Evolutionary conservation across 2,888 invertebrate species (phyloP), one percentile per base, ranked within the genome.

Genomic region (Monoplex corrugatus): DNA sequence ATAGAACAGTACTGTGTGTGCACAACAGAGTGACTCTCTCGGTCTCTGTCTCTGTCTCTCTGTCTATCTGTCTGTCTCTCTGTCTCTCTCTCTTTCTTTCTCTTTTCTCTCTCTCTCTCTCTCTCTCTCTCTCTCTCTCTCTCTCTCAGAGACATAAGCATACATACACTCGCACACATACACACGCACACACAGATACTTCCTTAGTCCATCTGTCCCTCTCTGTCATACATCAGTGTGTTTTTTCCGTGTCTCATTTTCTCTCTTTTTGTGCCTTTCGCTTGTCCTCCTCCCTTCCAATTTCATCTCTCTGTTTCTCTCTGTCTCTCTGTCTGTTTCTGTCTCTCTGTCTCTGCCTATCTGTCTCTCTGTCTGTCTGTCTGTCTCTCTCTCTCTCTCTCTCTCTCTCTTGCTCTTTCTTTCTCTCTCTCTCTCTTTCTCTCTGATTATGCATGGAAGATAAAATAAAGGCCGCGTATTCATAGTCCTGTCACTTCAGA

Each of bases 341-440:
- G 8, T 63, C 57, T 38, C 32, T 86, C 75, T 87, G 5, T 2
- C 78, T 75, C 75, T 75, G 35, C n/a, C 43, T 45, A 19, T 44
- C 45, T 87, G 44, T 44, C 78, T 6, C 32, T 68, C 32, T 63
- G 1, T 68, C 40, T 35, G 5, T 0, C 40, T 38, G 40, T 86
- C 16, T 23, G 5, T 75, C 75, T 75, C 35, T 75, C 35, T 75
- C 35, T 28, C 75, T 23, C 75, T 28, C 75, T 32, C 35, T 75
- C 75, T 75, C n/a, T 35, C 35, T n/a, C n/a, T n/a, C n/a, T 32
- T 19, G 13, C 35, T 35, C 23, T 40, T 40, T 23, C n/a, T 35
- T 40, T 40, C 10, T 78, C 78, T 78, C 78, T 78, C 78, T 78
- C 78, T 78, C 40, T 78, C n/a, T 40, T 40, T 75, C 75, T 28